Evolutionary conservation across 2,113 vertebrate genomes (phyloP).

Genomic region (Todiramphus chloris): DNA sequence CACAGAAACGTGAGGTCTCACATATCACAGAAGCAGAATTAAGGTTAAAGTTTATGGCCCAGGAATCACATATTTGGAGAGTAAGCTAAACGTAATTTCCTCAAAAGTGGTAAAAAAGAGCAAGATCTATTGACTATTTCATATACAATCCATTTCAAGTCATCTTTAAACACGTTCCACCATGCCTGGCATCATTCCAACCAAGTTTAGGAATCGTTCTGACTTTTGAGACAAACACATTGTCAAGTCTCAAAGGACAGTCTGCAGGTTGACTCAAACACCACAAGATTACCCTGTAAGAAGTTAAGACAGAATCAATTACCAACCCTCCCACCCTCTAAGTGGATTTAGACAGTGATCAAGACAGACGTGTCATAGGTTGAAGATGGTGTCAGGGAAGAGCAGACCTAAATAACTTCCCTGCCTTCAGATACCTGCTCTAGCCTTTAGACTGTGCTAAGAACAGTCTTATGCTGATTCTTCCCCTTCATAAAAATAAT

Average conservation of each 20-base stretch:
- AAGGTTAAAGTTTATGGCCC: not conserved
- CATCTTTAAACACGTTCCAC: not conserved
- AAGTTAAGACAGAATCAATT: not conserved
- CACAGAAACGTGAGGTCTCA: not conserved
- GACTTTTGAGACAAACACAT: not conserved
- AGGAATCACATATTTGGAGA: not conserved
- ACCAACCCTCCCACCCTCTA: not conserved
- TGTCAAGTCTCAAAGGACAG: not conserved
- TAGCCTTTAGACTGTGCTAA: not conserved
- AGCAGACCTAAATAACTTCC: not conserved
- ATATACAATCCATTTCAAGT: not conserved
- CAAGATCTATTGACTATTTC: not conserved
- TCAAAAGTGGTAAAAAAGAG: not conserved
- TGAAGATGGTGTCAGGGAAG: not conserved
- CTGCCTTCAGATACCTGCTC: not conserved
- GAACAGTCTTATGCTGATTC: not conserved
- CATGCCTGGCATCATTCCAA: not conserved
- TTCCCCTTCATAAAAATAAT: accelerated
- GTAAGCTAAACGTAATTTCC: not conserved
- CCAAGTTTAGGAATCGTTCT: not conserved
- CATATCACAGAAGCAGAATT: not conserved
- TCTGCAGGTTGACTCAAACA: not conserved
- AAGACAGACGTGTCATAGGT: not conserved
- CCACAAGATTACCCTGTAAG: not conserved
- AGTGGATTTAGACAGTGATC: not conserved